phyloP scores from a whole-genome alignment of 2,888 invertebrate species.

The Cephus spinipes region DNA sequence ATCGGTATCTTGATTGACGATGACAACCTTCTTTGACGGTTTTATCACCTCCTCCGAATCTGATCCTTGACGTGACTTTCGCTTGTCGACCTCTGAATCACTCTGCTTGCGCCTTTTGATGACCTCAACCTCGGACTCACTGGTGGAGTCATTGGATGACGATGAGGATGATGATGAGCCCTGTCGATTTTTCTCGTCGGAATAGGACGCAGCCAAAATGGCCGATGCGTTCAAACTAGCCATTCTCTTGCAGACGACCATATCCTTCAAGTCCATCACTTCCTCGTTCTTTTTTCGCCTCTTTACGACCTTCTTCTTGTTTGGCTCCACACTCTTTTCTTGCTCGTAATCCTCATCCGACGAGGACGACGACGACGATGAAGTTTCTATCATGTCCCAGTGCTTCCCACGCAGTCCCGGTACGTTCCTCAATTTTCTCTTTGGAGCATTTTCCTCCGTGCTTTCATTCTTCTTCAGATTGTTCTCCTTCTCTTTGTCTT shows the following conservation, averaged over 20 bases:
- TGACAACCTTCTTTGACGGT: conserved; percentile 73
- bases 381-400: conserved; percentile 83
- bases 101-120: conserved; percentile 57
- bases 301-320: conserved; percentile 58
- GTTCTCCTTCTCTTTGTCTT: conserved; percentile 40
- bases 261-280: conserved; percentile 85
- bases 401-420: conserved; percentile 85
- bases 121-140: conserved; percentile 60
- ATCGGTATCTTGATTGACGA: conserved; percentile 87
- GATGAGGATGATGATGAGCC: conserved; percentile 65
- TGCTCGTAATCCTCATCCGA: conserved; percentile 52
- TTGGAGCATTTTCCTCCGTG: conserved; percentile 55
- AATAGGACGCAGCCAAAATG: conserved; percentile 88
- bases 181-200: conserved; percentile 74
- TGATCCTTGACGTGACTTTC: conserved; percentile 49
- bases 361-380: conserved; percentile 67
- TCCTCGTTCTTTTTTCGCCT: conserved; percentile 59
- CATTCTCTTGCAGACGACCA: conserved; percentile 91
- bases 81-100: conserved; percentile 60
- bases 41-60: conserved; percentile 61
- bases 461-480: conserved; percentile 36
- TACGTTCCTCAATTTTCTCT: conserved; percentile 76
- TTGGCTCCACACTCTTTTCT: conserved; percentile 50
- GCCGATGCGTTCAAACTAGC: conserved; percentile 92
- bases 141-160: conserved; percentile 70